Base-by-base conservation (phyloP, 2,888 invertebrate species). In the Agrotis exclamationis region DNA sequence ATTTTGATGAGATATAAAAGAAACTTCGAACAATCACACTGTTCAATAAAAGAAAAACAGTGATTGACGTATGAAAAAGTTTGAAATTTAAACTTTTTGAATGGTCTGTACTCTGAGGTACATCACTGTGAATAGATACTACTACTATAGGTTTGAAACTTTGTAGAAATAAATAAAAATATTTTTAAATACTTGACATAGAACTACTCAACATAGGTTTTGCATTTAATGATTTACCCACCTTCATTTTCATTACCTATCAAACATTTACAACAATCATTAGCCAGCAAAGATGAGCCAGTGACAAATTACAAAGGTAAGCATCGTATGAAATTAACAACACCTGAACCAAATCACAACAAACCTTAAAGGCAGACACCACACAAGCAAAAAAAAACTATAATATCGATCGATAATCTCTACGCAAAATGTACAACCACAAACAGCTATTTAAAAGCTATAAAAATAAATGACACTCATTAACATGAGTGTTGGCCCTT, bases 381-480 rank as follows among this genome's bases (percentile, higher is more conserved):
- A 13, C 13, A 9, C 47, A 39, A 53, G 20, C 47, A 87, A 86
- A 88, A 65, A 64, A 45, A 62, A 60, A 69, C 64, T 64, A 79
- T 77, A 87, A n/a, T n/a, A n/a, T n/a, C n/a, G n/a, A n/a, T 89
- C 82, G 84, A 92, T 95, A 95, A 95, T 95, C 95, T 91, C 86
- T 86, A 84, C 80, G 85, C 84, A 87, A 84, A 90, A 95, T 94
- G 94, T 92, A 83, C 83, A 77, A 91, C 93, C 95, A 91, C 95
- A 94, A 90, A 90, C 91, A 87, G 82, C 89, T 92, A 95, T 95
- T 95, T 93, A 91, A 94, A 94, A 91, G 89, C 91, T 88, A 94
- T 96, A 93, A 94, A 94, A 95, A 95, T 95, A 93, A 95, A 96
- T 89, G 92, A 90, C 86, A 44, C 94, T 95, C 95, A 95, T 96